Base-by-base conservation (phyloP, 2,888 invertebrate species). In the Sycophila texana region DNA sequence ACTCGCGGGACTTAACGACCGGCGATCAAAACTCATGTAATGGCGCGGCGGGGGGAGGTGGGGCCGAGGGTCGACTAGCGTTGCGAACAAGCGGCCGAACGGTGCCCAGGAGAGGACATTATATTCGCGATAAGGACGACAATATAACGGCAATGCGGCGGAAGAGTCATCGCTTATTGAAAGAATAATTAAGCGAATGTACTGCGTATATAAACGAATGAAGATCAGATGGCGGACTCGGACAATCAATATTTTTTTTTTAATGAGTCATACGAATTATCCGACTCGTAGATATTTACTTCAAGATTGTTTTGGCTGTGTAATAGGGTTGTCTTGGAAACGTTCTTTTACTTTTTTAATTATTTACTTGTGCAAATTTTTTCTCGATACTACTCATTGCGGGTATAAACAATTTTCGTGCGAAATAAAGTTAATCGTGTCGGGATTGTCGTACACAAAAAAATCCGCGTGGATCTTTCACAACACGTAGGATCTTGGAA, bases 1-100 rank as follows among this genome's bases (percentile, higher is more conserved):
- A 79, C 80, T 80, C 71, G 83, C 83, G 79, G 77, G 81, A 83
- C 83, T 83, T 86, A 86, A 88, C 86, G 87, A 85, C 83, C 82
- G 80, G 82, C 86, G 86, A 87, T 88, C 87, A 88, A 88, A 89
- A 88, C 84, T 87, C 88, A 83, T 87, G 88, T 88, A 88, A 89
- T 88, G 87, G 85, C 85, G 84, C 82, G 86, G 84, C 22, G 60
- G 71, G 61, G 58, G 66, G 57, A 26, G 53, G 30, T 0, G n/a
- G 12, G 63, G 63, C 66, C n/a, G 65, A 39, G 30, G 22, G 16
- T 30, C 18, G 57, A 57, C 18, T 20, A 39, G 55, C 51, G 22
- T 7, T 20, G 60, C 26, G 26, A 4, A 30, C 16, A 20, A 49
- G 60, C 53, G 67, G 39, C 51, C 58, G 18, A 61, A 39, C 30